A percentile compares a stretch with the other conserved stretches of the same genome.
Conservation (phyloP, 2,113 vertebrate species). For the Ceuthmochares aereus region DNA sequence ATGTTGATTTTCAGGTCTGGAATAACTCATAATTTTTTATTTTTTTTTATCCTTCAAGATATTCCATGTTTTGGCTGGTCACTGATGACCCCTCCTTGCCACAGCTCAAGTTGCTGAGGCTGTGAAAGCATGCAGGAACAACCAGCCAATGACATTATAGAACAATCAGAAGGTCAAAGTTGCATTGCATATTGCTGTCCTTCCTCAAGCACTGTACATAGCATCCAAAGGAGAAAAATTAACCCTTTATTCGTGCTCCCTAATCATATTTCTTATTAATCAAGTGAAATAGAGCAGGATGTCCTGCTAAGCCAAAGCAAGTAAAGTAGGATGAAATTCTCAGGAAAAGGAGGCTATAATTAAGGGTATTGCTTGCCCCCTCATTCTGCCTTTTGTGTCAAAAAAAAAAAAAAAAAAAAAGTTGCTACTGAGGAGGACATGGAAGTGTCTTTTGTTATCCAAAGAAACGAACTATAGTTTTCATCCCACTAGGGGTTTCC, state of each 20-base stretch:
- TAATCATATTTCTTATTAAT: not conserved
- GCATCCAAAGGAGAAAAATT: slow-evolving; percentile 56
- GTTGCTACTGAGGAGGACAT: slow-evolving; percentile 54
- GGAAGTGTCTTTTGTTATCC: slow-evolving; percentile 76
- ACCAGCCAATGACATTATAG: slow-evolving; percentile 58
- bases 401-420: slow-evolving; percentile 18
- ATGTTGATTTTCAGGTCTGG: not conserved
- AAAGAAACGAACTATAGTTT: slow-evolving; percentile 74
- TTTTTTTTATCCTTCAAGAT: not conserved
- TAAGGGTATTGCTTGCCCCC: slow-evolving; percentile 39
- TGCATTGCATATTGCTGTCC: slow-evolving; percentile 1
- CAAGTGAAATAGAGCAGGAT: slow-evolving; percentile 21
- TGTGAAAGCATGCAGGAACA: not conserved
- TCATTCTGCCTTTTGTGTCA: slow-evolving; percentile 38
- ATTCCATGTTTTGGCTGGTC: slow-evolving; percentile 7
- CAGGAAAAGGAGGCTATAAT: slow-evolving; percentile 29
- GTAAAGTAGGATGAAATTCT: slow-evolving; percentile 21
- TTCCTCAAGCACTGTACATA: slow-evolving; percentile 20
- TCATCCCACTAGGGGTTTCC: slow-evolving; percentile 74
- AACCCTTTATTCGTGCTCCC: slow-evolving; percentile 41
- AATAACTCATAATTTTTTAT: not conserved
- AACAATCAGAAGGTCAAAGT: slow-evolving; percentile 50
- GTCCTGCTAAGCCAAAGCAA: slow-evolving; percentile 33
- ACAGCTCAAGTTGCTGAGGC: slow-evolving; percentile 31
- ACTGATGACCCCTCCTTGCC: slow-evolving; percentile 32